A percentile compares a stretch with the other conserved stretches of the same genome.
Evolutionary conservation across 37 sponge, comb jelly and placozoan genomes (phyloP).

Genomic region (Axinella damicornis): DNA sequence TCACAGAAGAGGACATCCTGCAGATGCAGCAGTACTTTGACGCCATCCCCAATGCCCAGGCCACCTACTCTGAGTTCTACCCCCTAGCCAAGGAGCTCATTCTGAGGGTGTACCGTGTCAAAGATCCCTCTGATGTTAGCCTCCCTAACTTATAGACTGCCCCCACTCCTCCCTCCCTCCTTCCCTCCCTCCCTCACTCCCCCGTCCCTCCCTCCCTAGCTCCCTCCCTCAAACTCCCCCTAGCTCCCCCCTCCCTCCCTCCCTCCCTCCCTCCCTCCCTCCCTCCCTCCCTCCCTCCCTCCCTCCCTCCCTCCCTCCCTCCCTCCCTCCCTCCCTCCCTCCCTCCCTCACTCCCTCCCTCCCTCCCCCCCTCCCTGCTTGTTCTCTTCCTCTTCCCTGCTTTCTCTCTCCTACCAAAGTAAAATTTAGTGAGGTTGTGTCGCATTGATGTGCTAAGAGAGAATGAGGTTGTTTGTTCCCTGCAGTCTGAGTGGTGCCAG

Average conservation of each 20-base stretch:
- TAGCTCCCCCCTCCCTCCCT: not conserved
- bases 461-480: no score
- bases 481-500: constrained; percentile 86
- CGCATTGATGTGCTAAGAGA: no score
- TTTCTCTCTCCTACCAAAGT: no score
- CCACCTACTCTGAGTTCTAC: constrained; percentile 81
- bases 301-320: not conserved
- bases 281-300: not conserved
- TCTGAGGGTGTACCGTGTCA: constrained; percentile 71
- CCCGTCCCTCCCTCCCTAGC: no score
- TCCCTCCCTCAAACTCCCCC: no score
- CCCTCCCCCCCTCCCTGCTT: no score
- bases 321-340: no score
- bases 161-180: not conserved
- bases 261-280: not conserved
- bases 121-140: constrained; percentile 81
- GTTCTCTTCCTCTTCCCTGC: no score
- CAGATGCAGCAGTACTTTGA: constrained; percentile 62
- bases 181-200: no score
- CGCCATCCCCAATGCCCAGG: constrained; percentile 44
- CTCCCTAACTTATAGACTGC: not conserved
- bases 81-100: constrained; percentile 84
- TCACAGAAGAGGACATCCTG: constrained; percentile 33
- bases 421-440: no score
- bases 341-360: no score